Percentiles rank a stretch among this genome's conserved stretches.
phyloP scores from a whole-genome alignment of 2,113 vertebrate genomes.

The Nestor notabilis region DNA sequence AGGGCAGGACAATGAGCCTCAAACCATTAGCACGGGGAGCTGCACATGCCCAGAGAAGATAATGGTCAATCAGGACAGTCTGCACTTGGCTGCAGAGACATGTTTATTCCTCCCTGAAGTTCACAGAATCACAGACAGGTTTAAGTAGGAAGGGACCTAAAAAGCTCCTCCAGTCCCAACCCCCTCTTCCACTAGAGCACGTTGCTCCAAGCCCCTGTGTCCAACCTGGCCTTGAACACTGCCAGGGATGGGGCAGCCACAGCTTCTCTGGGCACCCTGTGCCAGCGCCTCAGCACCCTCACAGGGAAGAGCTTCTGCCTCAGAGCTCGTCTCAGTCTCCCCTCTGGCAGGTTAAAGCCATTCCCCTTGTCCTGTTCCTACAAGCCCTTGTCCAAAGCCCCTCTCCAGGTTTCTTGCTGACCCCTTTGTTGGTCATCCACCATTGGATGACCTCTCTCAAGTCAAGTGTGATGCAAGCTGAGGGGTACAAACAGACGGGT shows the following conservation, averaged over 20 bases:
- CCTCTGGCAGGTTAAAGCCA: background rate
- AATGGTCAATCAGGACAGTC: rapidly evolving
- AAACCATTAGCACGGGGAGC: background rate
- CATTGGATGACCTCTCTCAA: background rate
- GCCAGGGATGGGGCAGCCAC: no score
- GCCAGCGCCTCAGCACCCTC: no score
- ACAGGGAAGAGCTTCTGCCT: no score
- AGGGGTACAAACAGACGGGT: background rate
- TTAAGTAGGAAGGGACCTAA: background rate
- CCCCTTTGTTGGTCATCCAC: background rate
- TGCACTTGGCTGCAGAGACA: background rate
- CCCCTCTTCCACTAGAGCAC: background rate
- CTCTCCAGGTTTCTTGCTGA: background rate
- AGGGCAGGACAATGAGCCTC: background rate
- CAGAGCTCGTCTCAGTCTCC: no score
- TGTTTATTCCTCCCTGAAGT: background rate
- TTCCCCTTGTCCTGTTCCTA: background rate
- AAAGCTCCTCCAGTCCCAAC: background rate
- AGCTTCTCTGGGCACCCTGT: no score
- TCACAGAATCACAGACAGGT: background rate
- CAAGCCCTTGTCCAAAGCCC: background rate
- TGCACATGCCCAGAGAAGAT: background rate
- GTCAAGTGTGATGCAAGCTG: background rate
- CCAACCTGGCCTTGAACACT: no score
- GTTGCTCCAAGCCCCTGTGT: no score